Percentiles rank a stretch among this genome's conserved stretches.
These are phyloP conservation scores for Falcaria lacertinaria DNA, from an alignment of 2,888 invertebrate species.

Conservation along the genomic window DNA sequence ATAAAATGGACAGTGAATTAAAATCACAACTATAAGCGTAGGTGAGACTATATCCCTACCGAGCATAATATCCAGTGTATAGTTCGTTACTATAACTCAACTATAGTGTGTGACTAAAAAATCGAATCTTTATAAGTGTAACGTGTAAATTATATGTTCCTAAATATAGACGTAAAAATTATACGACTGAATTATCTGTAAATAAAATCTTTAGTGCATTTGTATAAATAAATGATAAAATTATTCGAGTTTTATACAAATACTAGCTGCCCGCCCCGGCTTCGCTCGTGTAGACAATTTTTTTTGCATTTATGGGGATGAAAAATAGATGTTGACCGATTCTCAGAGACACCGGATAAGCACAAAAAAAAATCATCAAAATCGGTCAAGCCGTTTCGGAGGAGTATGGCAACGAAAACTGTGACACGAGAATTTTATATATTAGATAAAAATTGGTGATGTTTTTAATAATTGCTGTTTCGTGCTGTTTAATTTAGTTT, in stretches of 20 bases:
- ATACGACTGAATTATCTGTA: constrained; percentile 39
- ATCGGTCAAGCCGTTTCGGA: too few relatives aligned
- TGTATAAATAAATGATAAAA: constrained; percentile 8
- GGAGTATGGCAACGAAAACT: too few relatives aligned
- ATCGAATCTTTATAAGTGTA: constrained; percentile 6
- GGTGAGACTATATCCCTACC: constrained; percentile 11
- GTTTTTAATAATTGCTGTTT: too few relatives aligned
- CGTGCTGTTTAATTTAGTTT: too few relatives aligned
- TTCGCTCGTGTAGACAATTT: too few relatives aligned
- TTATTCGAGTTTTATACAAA: background rate
- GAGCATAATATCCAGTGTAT: background rate
- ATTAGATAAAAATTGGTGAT: too few relatives aligned
- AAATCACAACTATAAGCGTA: constrained; percentile 6
- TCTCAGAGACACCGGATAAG: too few relatives aligned
- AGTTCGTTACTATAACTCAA: constrained; percentile 28
- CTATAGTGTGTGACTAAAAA: constrained; percentile 51
- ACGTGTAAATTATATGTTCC: constrained; percentile 18
- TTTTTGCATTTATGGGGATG: too few relatives aligned
- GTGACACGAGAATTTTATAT: too few relatives aligned
- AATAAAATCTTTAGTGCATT: constrained; percentile 25
- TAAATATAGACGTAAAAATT: constrained; percentile 19
- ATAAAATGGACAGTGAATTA: constrained; percentile 16
- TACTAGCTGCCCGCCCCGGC: too few relatives aligned
- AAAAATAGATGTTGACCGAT: too few relatives aligned
- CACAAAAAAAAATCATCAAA: too few relatives aligned